These are phyloP conservation scores for Colinus virginianus DNA, from an alignment of 2,113 vertebrate species.

Conservation along the genomic window DNA sequence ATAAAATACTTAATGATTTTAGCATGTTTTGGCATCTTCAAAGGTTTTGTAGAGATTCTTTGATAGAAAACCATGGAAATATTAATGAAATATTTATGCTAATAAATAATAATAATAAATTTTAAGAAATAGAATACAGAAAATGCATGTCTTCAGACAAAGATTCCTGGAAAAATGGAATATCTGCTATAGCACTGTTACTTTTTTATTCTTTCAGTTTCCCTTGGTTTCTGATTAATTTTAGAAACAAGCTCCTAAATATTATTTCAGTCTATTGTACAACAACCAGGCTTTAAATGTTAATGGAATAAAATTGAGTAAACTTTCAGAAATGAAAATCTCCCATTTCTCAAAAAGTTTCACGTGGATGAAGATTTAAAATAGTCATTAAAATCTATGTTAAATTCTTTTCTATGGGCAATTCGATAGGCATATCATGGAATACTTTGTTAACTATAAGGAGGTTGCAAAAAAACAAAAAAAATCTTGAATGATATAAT, in stretches of 20 bases:
- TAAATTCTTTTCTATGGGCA: fast-evolving
- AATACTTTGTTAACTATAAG: background rate
- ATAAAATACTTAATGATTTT: background rate
- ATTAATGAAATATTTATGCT: background rate
- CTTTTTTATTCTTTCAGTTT: background rate
- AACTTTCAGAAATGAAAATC: background rate
- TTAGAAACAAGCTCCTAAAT: background rate
- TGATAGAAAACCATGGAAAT: background rate
- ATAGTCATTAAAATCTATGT: background rate
- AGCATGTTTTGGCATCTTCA: background rate
- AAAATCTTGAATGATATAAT: background rate
- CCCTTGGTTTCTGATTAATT: background rate
- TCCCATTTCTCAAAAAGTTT: background rate
- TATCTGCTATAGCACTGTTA: background rate
- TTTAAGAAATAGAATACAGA: background rate
- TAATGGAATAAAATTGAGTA: background rate
- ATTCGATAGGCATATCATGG: background rate
- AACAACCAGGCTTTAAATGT: background rate
- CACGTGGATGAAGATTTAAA: background rate
- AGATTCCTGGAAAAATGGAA: background rate
- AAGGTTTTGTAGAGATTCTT: background rate
- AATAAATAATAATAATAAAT: background rate
- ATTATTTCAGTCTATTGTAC: background rate
- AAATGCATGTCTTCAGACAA: background rate
- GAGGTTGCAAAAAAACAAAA: background rate